Evolutionary conservation across 2,888 invertebrate genomes (phyloP), one percentile per base, ranked within the genome.

Genomic region (Sminthurinus aureus): DNA sequence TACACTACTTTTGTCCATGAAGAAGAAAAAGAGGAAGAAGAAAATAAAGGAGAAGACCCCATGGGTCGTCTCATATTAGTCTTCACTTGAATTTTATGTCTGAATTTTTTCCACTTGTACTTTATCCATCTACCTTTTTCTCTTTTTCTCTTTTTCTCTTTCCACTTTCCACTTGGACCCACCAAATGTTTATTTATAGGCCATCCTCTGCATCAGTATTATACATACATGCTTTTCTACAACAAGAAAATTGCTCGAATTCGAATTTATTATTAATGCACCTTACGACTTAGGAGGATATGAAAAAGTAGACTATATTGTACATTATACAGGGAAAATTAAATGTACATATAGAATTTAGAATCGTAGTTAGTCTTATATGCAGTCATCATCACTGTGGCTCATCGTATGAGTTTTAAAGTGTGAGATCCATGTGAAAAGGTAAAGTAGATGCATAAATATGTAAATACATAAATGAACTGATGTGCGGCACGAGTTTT

Each of bases 31-130:
- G 6, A 38, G 6, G 38, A 38, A 38, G 38, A 38, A 38, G 38
- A 38, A 38, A 6, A 38, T 4, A 38, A 38, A 6, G 38, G 24
- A 13, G 22, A 20, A 81, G 83, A 85, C 84, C 84, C 50, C 84
- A 82, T 84, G 85, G 24, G 26, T 26, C 24, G 24, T 78, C 67
- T 84, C 79, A 74, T 80, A 85, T 84, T 83, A 84, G 83, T 85
- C 84, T 85, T 85, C 82, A 85, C 83, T 84, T 64, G 84, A 82
- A 82, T 85, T 85, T 85, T 85, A 84, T 84, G 85, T 85, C 85
- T 84, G 84, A 85, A 85, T 85, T 85, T 85, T 85, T 85, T 84
- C 38, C 38, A 38, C 38, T 38, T 38, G 38, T 38, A 38, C 38
- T 38, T 38, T 38, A 38, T 38, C 38, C 6, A 38, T 6, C n/a